phyloP scores from a whole-genome alignment of 2,888 invertebrate species.

The Trachelus stipa region DNA sequence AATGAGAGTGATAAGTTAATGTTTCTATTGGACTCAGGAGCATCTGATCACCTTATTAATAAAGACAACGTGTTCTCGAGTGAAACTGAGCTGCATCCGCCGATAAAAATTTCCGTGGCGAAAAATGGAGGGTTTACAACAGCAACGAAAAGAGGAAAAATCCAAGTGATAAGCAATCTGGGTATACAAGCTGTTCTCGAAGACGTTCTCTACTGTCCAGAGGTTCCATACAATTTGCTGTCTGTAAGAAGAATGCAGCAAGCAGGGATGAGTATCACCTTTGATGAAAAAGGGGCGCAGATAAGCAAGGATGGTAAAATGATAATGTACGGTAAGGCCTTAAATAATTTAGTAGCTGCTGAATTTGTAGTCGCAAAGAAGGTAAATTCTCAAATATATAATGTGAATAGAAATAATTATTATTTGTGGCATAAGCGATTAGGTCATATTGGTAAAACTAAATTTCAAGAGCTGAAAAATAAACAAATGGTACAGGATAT shows the following conservation, averaged over 20 bases:
- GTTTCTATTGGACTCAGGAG: slow-evolving; percentile 13
- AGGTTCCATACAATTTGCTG: slow-evolving; percentile 45
- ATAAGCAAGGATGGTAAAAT: slow-evolving; percentile 33
- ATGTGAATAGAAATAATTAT: slow-evolving; percentile 29
- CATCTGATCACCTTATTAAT: slow-evolving; percentile 11
- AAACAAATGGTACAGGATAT: slow-evolving; percentile 32
- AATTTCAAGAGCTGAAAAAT: slow-evolving; percentile 31
- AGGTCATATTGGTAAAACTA: slow-evolving; percentile 44
- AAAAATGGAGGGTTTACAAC: slow-evolving; percentile 38
- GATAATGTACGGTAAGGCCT: slow-evolving; percentile 40
- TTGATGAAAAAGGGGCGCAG: slow-evolving; percentile 43
- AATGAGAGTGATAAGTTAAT: slow-evolving; percentile 5
- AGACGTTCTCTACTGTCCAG: slow-evolving; percentile 47
- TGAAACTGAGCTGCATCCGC: too few relatives aligned
- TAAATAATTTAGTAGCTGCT: slow-evolving; percentile 34
- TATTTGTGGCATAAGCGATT: slow-evolving; percentile 48
- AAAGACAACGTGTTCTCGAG: neutral
- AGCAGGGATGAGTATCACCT: slow-evolving; percentile 47
- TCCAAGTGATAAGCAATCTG: slow-evolving; percentile 44
- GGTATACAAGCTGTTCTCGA: slow-evolving; percentile 33
- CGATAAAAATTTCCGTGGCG: too few relatives aligned
- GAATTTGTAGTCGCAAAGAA: slow-evolving; percentile 23
- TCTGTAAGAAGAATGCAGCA: slow-evolving; percentile 45
- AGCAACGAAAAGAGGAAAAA: slow-evolving; percentile 47
- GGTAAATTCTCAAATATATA: slow-evolving; percentile 21